phyloP scores from a whole-genome alignment of 2,888 invertebrate species.

The Amorpha juglandis region DNA sequence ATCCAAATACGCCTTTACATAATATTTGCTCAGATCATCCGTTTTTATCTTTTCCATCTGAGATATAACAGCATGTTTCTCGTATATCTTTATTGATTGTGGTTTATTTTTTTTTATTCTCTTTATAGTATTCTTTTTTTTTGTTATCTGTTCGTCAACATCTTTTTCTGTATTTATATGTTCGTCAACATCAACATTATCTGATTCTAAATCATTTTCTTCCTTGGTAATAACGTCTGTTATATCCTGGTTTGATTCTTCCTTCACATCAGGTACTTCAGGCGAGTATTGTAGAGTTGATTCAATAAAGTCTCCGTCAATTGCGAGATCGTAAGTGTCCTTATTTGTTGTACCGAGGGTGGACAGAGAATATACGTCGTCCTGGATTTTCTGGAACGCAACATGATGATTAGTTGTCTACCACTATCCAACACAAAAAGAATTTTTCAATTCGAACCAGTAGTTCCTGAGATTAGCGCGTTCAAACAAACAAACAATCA shows the following conservation, averaged over 20 bases:
- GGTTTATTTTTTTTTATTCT: slow-evolving; percentile 19
- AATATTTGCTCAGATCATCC: slow-evolving; percentile 33
- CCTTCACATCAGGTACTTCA: neutral
- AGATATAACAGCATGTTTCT: slow-evolving; percentile 29
- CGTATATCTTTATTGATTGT: slow-evolving; percentile 31
- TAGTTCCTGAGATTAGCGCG: too few species aligned
- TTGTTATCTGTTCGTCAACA: neutral
- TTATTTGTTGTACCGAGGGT: slow-evolving; percentile 3
- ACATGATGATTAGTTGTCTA: slow-evolving; percentile 21
- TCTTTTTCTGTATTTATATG: too few species aligned
- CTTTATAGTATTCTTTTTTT: too few species aligned
- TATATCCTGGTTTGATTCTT: neutral
- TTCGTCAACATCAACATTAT: neutral
- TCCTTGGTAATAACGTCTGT: neutral
- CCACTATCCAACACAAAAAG: too few species aligned
- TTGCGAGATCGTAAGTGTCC: slow-evolving; percentile 20
- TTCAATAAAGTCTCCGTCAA: slow-evolving; percentile 3
- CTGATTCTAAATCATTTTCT: neutral
- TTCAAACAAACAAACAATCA: too few species aligned
- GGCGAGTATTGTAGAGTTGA: neutral
- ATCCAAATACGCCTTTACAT: slow-evolving; percentile 31
- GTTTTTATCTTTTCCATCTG: slow-evolving; percentile 35
- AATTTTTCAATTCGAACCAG: too few species aligned
- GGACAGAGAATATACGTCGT: slow-evolving; percentile 12
- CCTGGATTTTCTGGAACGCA: slow-evolving; percentile 1